Percentiles rank a stretch among this genome's conserved stretches.
Conservation (phyloP, 2,888 invertebrate species). For the Mechanitis mazaeus region DNA sequence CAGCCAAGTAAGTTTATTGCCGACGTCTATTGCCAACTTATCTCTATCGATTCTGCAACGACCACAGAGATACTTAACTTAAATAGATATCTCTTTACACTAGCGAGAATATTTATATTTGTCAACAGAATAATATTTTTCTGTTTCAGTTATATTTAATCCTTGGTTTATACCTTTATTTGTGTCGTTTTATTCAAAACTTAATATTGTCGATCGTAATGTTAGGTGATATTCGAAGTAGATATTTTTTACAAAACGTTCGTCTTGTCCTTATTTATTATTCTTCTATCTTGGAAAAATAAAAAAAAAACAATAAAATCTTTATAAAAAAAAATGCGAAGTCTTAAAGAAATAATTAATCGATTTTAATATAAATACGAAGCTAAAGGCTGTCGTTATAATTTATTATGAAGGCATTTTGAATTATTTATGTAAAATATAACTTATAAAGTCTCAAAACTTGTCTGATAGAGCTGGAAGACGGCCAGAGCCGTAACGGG, state of each 20-base stretch:
- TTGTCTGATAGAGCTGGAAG: slow-evolving; percentile 27
- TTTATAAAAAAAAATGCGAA: too few relatives aligned
- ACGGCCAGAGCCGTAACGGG: slow-evolving; percentile 33
- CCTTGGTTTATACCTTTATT: too few relatives aligned
- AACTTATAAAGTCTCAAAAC: slow-evolving; percentile 17
- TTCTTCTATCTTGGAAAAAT: too few relatives aligned
- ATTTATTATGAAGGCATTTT: neutral
- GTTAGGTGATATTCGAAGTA: too few relatives aligned
- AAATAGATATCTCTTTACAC: slow-evolving; percentile 17
- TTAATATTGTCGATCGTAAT: too few relatives aligned
- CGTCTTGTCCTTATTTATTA: too few relatives aligned
- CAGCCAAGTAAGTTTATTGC: slow-evolving; percentile 5
- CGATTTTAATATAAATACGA: neutral
- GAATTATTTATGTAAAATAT: slow-evolving; percentile 14
- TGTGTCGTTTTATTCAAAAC: too few relatives aligned
- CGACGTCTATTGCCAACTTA: slow-evolving; percentile 19
- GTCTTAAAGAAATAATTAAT: neutral
- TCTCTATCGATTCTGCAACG: slow-evolving; percentile 12
- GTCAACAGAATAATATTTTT: neutral
- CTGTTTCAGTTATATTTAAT: neutral
- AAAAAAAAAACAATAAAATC: too few relatives aligned
- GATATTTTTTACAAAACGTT: too few relatives aligned
- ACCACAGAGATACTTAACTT: slow-evolving; percentile 14
- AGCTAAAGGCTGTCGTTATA: neutral
- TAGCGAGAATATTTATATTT: slow-evolving; percentile 2